Conservation (phyloP, 1,140 invertebrate genomes). For the Mamestra configurata region DNA sequence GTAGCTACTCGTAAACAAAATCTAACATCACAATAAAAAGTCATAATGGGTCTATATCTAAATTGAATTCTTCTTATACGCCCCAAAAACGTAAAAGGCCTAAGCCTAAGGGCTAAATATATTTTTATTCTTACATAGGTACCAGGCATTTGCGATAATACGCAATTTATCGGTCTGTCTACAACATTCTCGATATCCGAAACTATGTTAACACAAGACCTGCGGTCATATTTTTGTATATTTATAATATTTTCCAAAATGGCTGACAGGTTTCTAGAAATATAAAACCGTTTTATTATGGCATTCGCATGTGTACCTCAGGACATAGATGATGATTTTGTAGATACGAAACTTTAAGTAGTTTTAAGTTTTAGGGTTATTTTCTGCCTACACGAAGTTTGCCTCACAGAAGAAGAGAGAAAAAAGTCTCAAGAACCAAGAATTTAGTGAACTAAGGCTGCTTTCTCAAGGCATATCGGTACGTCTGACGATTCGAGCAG, state of each 20-base stretch:
- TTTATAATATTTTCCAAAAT: constrained; percentile 30
- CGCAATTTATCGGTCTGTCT: neutral
- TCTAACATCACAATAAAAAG: neutral
- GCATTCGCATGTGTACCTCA: constrained; percentile 41
- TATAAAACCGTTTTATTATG: constrained; percentile 54
- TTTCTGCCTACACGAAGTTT: neutral
- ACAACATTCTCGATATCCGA: constrained; percentile 8
- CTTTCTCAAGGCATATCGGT: too few relatives aligned
- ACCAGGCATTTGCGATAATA: constrained; percentile 1
- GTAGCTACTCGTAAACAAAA: too few relatives aligned
- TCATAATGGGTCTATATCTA: neutral
- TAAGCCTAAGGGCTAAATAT: neutral
- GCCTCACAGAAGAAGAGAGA: neutral
- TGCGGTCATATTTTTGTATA: constrained; percentile 26
- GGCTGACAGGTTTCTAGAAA: neutral
- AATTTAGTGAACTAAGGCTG: too few relatives aligned
- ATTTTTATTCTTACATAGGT: constrained; percentile 14
- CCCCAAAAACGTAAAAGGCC: neutral
- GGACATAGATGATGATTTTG: constrained; percentile 27
- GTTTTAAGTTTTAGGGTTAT: neutral
- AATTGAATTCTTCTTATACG: constrained; percentile 2
- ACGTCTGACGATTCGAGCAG: too few relatives aligned
- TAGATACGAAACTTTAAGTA: neutral
- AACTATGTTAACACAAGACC: constrained; percentile 20
- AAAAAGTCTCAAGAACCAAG: neutral